Evolutionary conservation across 2,797 vertebrate genomes (phyloP), one percentile per base, ranked within the genome.

Genomic region (Diceros bicornis): DNA sequence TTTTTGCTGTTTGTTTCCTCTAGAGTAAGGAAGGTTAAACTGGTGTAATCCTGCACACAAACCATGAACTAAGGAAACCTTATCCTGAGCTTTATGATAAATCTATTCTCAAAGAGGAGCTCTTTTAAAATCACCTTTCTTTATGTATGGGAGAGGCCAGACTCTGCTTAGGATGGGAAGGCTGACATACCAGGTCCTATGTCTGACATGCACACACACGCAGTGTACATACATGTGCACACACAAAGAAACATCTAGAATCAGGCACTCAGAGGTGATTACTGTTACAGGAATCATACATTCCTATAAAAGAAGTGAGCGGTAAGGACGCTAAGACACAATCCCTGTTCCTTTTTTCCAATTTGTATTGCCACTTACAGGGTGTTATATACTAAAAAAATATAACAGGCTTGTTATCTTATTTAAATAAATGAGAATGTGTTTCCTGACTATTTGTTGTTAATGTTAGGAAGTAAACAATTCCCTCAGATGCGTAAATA

Each of bases 331-430:
- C 8, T 64, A 94, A 50, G 57, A 91, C n/a, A 82, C 1, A 78
- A 50, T 41, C 32, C 20, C 37, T 57, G 5, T 77, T 81, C 12
- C 8, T 66, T 96, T 95, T 88, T 34, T 32, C 29, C 64, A 71
- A 47, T 14, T 68, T 72, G 57, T 91, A 59, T n/a, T 91, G n/a
- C 77, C 75, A 94, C 27, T 97, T 88, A 96, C 44, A 93, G 55
- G 52, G 5, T 92, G 59, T 94, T 87, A 77, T 62, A 87, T 94
- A 81, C 44, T 57, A 84, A 96, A 57, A 57, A 97, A 94, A 96
- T 96, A 92, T 96, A 92, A 94, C 69, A 29, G 72, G 61, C 14
- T 83, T 82, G 91, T 95, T 97, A 81, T 18, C 72, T 96, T 87
- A 69, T 41, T 41, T 25, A 75, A 17, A 34, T 41, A 1, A 0